Conservation (phyloP, 2,113 vertebrate species). For the Lepisosteus oculatus region DNA sequence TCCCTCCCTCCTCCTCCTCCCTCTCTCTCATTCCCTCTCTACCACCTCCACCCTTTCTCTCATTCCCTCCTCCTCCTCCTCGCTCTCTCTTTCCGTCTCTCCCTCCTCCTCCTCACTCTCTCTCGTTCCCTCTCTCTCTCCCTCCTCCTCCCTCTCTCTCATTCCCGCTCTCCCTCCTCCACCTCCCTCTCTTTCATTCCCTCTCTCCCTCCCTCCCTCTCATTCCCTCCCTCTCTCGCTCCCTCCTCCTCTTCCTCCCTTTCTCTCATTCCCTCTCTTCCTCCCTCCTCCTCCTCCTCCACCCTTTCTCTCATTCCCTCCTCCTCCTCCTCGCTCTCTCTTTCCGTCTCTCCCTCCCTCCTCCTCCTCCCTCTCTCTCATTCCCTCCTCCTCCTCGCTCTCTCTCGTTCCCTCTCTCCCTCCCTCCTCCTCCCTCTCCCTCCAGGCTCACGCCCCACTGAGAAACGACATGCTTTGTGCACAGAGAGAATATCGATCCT, state of each 20-base stretch:
- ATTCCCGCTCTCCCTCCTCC: too few species aligned
- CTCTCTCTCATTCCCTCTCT: constrained; percentile 8
- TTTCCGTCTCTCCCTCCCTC: too few species aligned
- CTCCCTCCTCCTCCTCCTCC: too few species aligned
- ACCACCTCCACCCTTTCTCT: too few species aligned
- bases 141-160: too few species aligned
- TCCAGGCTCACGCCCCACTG: background rate
- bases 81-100: background rate
- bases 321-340: background rate
- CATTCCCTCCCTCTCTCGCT: background rate
- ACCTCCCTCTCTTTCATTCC: too few species aligned
- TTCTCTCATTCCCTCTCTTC: too few species aligned
- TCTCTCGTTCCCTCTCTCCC: background rate
- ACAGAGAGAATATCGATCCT: too few species aligned
- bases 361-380: background rate
- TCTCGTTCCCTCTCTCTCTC: background rate
- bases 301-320: too few species aligned
- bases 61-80: too few species aligned
- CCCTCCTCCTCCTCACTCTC: background rate
- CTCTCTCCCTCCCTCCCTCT: background rate
- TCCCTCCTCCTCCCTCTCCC: background rate
- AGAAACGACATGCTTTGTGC: too few species aligned
- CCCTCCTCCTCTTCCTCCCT: too few species aligned
- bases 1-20: background rate
- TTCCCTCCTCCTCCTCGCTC: background rate